Evolutionary conservation across 1,140 invertebrate genomes (phyloP).

Genomic region (Neotoxoptera formosana): DNA sequence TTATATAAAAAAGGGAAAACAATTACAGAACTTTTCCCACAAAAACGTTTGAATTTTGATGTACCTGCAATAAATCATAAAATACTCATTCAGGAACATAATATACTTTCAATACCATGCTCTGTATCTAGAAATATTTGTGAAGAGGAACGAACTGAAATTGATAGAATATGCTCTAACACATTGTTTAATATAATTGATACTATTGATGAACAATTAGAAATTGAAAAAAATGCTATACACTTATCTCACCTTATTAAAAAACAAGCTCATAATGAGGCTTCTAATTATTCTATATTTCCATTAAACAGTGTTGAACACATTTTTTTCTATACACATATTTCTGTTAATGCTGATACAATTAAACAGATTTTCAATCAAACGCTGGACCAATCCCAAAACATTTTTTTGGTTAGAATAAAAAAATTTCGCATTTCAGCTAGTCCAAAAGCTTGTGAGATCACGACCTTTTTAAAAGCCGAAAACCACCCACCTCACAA

Average conservation of each 20-base stretch:
- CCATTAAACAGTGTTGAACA: background rate
- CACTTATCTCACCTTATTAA: background rate
- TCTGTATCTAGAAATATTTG: background rate
- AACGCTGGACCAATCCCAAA: too few relatives aligned
- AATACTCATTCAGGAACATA: background rate
- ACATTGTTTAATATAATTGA: too few relatives aligned
- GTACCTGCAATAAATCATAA: slow-evolving; percentile 2
- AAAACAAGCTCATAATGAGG: background rate
- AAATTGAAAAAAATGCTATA: too few relatives aligned
- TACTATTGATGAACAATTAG: too few relatives aligned
- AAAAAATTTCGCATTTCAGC: slow-evolving; percentile 5
- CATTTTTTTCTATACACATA: background rate
- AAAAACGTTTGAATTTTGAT: background rate
- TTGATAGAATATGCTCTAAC: too few relatives aligned
- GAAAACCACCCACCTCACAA: too few relatives aligned
- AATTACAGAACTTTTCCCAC: slow-evolving; percentile 8
- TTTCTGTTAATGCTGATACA: background rate
- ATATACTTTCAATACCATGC: slow-evolving; percentile 24
- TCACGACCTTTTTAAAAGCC: too few relatives aligned
- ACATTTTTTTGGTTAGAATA: background rate
- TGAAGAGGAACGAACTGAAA: too few relatives aligned
- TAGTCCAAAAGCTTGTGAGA: slow-evolving; percentile 20
- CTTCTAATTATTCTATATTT: slow-evolving; percentile 11
- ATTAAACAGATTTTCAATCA: background rate
- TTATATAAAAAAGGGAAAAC: background rate